Evolutionary conservation across 2,797 vertebrate species (phyloP).

Genomic region (Anabacerthia variegaticeps): DNA sequence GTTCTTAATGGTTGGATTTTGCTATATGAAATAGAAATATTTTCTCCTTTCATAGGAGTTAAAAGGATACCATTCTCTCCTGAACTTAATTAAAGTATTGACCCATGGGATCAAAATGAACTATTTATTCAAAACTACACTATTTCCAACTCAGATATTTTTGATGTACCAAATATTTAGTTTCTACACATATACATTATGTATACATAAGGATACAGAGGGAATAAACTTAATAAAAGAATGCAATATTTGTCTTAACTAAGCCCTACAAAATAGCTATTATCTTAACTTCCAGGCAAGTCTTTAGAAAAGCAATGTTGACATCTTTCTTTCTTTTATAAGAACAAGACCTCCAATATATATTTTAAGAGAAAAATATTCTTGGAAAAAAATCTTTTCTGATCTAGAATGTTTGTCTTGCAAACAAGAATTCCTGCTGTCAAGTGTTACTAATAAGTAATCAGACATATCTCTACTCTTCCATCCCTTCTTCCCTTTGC

Average conservation of each 20-base stretch:
- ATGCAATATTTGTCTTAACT: conserved; percentile 32
- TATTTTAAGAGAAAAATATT: background rate
- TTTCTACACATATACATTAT: background rate
- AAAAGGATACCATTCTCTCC: background rate
- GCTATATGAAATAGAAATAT: background rate
- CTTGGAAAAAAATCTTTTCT: background rate
- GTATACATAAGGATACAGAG: background rate
- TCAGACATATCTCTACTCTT: background rate
- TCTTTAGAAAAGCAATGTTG: background rate
- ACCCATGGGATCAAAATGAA: background rate
- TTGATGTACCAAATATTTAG: background rate
- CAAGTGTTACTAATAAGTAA: background rate
- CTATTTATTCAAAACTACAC: background rate
- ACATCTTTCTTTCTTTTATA: background rate
- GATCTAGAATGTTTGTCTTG: background rate
- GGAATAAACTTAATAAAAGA: conserved; percentile 10
- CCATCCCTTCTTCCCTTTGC: background rate
- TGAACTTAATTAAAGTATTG: background rate
- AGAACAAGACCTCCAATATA: background rate
- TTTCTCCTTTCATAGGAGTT: background rate
- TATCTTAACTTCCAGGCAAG: background rate
- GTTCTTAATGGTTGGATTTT: background rate
- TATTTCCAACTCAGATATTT: background rate
- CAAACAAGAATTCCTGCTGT: background rate
- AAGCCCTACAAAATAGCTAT: conserved; percentile 7